Evolutionary conservation across 2,888 invertebrate species (phyloP), one percentile per base, ranked within the genome.

Genomic region (Rhogogaster chlorosoma): DNA sequence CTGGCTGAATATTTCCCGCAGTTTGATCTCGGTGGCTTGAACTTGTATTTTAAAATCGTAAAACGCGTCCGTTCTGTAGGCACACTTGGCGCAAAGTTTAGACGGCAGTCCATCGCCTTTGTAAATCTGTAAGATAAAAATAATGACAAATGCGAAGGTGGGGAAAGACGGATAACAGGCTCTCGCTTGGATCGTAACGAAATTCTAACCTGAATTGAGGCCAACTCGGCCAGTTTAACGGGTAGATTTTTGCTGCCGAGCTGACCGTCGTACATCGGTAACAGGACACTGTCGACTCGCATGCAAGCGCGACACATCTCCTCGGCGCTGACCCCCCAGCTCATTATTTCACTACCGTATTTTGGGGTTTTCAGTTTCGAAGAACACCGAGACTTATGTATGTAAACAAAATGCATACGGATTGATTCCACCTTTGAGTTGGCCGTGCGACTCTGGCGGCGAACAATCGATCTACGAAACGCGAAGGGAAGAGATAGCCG

Each of bases 241-340:
- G 92, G 88, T 18, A 93, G 87, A 87, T 91, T 91, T 83, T 91
- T 91, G 22, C 86, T 87, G 42, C 88, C 88, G 42, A 91, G 89
- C 22, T 86, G 87, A 71, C 92, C 91, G 26, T 89, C 89, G 78
- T 91, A 93, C 91, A 93, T 91, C 5, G 92, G 89, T 53, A 93
- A 83, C 83, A 93, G 89, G 29, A 88, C 88, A 49, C 92, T 91
- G 64, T 91, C 92, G 12, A 89, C 89, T 88, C 90, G 91, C 93
- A 93, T 93, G 82, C 93, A 93, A 1, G 91, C 92, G 9, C 93
- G 93, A 86, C 93, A 93, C 89, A 92, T 92, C 9, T 91, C 89
- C 9, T 88, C 89, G 85, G 85, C 89, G 32, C 87, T 88, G 22
- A 89, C 89, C 88, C 89, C 89, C 89, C 87, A 90, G 85, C 87